Evolutionary conservation across 1,140 invertebrate genomes (phyloP).

Genomic region (Penaeus vannamei): DNA sequence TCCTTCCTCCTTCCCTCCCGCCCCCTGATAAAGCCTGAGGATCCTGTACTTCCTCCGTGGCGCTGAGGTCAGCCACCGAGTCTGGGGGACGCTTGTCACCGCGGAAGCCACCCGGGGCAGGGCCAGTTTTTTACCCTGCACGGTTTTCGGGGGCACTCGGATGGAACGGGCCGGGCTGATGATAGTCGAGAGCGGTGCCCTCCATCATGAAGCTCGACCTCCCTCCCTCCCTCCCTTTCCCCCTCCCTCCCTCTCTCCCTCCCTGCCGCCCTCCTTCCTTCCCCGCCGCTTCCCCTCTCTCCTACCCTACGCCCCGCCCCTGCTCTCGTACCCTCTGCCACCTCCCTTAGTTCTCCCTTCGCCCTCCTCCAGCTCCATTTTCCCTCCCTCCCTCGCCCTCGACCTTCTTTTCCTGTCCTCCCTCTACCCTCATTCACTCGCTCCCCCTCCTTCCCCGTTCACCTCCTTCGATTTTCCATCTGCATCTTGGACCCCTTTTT

Average conservation of each 20-base stretch:
- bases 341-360: too few relatives aligned
- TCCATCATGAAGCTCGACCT: background rate
- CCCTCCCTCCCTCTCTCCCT: background rate
- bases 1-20: background rate
- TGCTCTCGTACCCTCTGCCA: too few relatives aligned
- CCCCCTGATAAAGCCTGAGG: background rate
- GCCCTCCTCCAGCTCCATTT: too few relatives aligned
- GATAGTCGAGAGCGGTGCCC: slow-evolving; percentile 4
- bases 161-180: slow-evolving; percentile 25
- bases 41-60: background rate
- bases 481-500: too few relatives aligned
- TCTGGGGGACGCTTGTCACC: slow-evolving; percentile 9
- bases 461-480: too few relatives aligned
- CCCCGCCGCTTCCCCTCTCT: background rate
- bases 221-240: background rate
- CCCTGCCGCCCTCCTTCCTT: too few relatives aligned
- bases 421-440: too few relatives aligned
- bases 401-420: too few relatives aligned
- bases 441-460: too few relatives aligned
- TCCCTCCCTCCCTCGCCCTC: too few relatives aligned
- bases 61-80: too few relatives aligned
- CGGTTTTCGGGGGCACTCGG: slow-evolving; percentile 31
- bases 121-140: slow-evolving; percentile 32
- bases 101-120: slow-evolving; percentile 24
- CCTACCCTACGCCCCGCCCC: too few relatives aligned